Evolutionary conservation across 2,797 vertebrate species (phyloP).

Genomic region (Pangasius krempfi): DNA sequence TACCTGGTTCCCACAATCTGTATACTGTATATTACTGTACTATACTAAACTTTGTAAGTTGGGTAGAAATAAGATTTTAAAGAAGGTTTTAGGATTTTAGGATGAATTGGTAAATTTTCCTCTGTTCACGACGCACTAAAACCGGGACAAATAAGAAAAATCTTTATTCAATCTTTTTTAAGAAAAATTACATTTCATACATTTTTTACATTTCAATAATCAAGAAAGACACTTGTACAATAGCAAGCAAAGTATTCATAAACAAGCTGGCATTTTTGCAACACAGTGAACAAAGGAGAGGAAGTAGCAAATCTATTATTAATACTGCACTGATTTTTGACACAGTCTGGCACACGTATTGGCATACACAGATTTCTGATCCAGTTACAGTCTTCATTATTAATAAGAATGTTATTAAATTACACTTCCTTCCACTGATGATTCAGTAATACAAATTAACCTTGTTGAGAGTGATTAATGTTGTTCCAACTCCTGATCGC

Average conservation of each 20-base stretch:
- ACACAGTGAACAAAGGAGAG: slow-evolving; percentile 10
- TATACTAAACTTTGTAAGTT: neutral
- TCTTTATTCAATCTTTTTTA: slow-evolving; percentile 34
- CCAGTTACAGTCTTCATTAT: slow-evolving; percentile 10
- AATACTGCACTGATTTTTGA: slow-evolving; percentile 39
- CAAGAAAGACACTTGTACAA: slow-evolving; percentile 17
- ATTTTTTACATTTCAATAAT: slow-evolving; percentile 22
- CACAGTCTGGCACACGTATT: slow-evolving; percentile 18
- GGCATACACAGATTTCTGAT: slow-evolving; percentile 15
- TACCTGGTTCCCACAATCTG: neutral
- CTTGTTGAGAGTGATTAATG: neutral
- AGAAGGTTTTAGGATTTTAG: neutral
- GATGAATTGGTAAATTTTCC: neutral
- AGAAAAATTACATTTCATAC: neutral
- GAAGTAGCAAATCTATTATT: neutral
- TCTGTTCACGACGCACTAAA: neutral
- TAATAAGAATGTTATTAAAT: neutral
- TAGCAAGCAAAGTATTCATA: slow-evolving; percentile 10
- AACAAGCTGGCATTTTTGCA: slow-evolving; percentile 17
- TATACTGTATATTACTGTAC: neutral
- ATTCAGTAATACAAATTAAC: slow-evolving; percentile 16
- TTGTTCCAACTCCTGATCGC: neutral
- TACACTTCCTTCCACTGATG: neutral
- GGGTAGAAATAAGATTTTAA: neutral
- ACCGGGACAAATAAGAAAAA: slow-evolving; percentile 7